Conservation (phyloP, 2,113 vertebrate species). For the Leucosticte australis region DNA sequence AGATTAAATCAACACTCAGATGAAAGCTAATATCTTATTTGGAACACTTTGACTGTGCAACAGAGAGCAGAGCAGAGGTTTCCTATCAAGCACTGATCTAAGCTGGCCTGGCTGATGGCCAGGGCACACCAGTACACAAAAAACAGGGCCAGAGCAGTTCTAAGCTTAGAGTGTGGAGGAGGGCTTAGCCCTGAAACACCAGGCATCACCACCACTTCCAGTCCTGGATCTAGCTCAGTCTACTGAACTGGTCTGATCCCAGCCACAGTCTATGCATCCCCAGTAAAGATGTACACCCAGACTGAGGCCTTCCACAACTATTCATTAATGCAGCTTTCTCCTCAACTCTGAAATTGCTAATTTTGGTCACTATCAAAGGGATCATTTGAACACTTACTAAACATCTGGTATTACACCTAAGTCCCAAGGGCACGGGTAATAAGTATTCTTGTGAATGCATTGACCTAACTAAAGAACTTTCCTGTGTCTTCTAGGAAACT, state of each 20-base stretch:
- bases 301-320: background rate
- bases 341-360: background rate
- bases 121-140: background rate
- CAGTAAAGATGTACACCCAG: background rate
- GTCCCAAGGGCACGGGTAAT: background rate
- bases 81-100: background rate
- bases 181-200: background rate
- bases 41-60: background rate
- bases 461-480: background rate
- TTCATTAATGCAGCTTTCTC: background rate
- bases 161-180: accelerated
- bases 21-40: background rate
- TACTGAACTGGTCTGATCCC: background rate
- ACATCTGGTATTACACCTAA: background rate
- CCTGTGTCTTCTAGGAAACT: background rate
- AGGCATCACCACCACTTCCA: background rate
- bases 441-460: background rate
- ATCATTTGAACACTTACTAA: background rate
- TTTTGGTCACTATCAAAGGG: background rate
- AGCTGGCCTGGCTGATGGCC: background rate
- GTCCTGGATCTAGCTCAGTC: background rate
- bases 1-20: background rate
- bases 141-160: background rate
- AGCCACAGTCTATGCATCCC: background rate
- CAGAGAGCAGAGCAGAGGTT: background rate